Evolutionary conservation across 2,888 invertebrate species (phyloP).

Genomic region (Lottia scabra): DNA sequence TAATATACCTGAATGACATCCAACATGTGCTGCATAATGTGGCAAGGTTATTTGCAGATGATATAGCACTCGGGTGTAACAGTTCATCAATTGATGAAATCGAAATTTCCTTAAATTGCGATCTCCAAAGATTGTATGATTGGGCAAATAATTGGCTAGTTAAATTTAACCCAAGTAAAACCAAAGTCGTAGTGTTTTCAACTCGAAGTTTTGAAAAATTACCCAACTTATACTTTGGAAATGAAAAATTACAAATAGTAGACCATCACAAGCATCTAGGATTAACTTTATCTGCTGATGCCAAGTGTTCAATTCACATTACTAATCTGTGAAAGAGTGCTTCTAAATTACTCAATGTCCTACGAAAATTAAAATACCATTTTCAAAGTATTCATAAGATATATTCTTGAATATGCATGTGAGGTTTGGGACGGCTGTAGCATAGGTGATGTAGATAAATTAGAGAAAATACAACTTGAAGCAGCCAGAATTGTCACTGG

Average conservation of each 20-base stretch:
- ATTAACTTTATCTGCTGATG: slow-evolving; percentile 17
- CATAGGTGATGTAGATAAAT: too few species aligned
- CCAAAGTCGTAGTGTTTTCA: slow-evolving; percentile 15
- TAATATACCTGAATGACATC: slow-evolving; percentile 23
- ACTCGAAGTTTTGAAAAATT: not conserved
- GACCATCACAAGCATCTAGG: slow-evolving; percentile 18
- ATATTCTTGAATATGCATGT: too few species aligned
- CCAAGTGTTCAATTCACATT: slow-evolving; percentile 13
- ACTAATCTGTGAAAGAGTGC: slow-evolving; percentile 11
- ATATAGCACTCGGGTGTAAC: slow-evolving; percentile 12
- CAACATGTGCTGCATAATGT: not conserved
- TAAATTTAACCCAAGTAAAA: too few species aligned
- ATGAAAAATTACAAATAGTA: slow-evolving; percentile 6
- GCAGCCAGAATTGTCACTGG: too few species aligned
- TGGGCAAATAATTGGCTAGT: slow-evolving; percentile 15
- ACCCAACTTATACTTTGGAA: slow-evolving; percentile 6
- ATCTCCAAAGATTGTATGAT: not conserved
- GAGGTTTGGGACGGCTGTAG: too few species aligned
- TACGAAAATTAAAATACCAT: slow-evolving; percentile 15
- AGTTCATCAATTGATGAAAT: slow-evolving; percentile 6
- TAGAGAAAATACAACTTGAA: too few species aligned
- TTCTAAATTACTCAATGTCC: slow-evolving; percentile 14
- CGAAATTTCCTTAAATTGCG: slow-evolving; percentile 12
- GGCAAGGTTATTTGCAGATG: slow-evolving; percentile 15
- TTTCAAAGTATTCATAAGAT: too few species aligned